Percentiles rank a stretch among this genome's conserved stretches.
These are phyloP conservation scores for Macrocentrus cingulum DNA, from an alignment of 1,140 invertebrate species.

Conservation along the genomic window DNA sequence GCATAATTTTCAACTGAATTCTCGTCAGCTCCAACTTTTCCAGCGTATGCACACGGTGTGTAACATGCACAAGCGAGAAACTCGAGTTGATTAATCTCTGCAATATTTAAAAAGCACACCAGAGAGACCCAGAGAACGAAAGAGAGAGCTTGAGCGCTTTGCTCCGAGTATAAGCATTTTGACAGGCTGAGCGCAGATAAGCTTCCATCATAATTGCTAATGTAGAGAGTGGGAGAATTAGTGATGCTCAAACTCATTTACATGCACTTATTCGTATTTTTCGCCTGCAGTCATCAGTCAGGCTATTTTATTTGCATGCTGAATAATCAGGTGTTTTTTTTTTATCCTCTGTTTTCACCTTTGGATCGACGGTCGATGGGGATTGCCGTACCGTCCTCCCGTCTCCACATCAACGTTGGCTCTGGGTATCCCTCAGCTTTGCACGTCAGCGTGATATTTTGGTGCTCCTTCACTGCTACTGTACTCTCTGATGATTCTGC, in stretches of 20 bases:
- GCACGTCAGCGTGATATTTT: constrained; percentile 86
- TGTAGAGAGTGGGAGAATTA: no score
- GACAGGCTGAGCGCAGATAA: no score
- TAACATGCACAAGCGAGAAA: constrained; percentile 10
- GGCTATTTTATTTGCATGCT: no score
- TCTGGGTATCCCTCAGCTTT: constrained; percentile 85
- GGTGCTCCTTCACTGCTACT: constrained; percentile 84
- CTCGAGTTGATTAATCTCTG: constrained; percentile 46
- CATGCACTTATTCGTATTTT: no score
- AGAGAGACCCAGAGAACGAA: no score
- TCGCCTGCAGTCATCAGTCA: no score
- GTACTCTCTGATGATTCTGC: constrained; percentile 81
- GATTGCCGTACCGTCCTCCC: constrained; percentile 85
- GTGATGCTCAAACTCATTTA: no score
- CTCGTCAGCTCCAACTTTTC: constrained; percentile 7
- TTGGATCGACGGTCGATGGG: constrained; percentile 78
- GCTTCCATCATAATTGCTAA: no score
- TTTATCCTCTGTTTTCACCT: constrained; percentile 77
- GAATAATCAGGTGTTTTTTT: background rate
- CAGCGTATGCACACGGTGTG: background rate
- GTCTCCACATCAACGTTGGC: constrained; percentile 86
- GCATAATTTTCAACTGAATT: constrained; percentile 41
- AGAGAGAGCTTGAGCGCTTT: no score
- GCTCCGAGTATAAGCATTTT: no score
- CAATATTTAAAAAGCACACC: constrained; percentile 45